A percentile compares a stretch with the other conserved stretches of the same genome.
Evolutionary conservation across 2,797 vertebrate species (phyloP).

Genomic region (Sebastes elongatus): DNA sequence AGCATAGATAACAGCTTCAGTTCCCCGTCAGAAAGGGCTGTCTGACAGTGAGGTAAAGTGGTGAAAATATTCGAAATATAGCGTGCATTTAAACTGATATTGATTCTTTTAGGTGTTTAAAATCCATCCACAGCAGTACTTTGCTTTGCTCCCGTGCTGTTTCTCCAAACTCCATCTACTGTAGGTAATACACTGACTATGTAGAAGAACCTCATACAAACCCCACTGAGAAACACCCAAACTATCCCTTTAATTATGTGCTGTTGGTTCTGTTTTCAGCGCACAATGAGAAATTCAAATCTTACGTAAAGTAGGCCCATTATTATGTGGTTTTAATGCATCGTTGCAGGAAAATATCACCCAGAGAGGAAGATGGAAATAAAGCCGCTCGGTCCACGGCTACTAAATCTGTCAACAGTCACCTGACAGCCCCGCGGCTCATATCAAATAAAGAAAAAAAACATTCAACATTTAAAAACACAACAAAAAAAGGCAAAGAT

Average conservation of each 20-base stretch:
- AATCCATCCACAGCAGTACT: no score
- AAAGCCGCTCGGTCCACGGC: background rate
- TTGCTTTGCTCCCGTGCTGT: no score
- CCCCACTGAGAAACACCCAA: background rate
- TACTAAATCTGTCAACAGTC: background rate
- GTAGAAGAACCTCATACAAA: background rate
- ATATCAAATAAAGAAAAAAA: background rate
- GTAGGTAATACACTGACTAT: background rate
- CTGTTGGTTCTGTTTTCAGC: background rate
- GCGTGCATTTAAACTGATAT: background rate
- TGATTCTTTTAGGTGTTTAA: background rate
- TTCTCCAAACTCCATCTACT: no score
- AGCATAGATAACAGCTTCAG: no score
- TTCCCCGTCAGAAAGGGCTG: background rate
- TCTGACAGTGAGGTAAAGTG: background rate
- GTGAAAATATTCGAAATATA: background rate
- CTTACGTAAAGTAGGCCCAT: background rate
- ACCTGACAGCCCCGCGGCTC: slow-evolving; percentile 6
- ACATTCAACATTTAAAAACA: slow-evolving; percentile 27
- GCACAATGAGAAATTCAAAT: background rate
- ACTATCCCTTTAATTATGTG: background rate
- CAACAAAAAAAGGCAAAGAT: slow-evolving; percentile 1
- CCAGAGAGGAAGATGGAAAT: background rate
- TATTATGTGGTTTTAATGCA: background rate
- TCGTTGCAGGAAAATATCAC: background rate